These are phyloP conservation scores for Psephotus haematonotus DNA, from an alignment of 2,113 vertebrate genomes.

Conservation along the genomic window DNA sequence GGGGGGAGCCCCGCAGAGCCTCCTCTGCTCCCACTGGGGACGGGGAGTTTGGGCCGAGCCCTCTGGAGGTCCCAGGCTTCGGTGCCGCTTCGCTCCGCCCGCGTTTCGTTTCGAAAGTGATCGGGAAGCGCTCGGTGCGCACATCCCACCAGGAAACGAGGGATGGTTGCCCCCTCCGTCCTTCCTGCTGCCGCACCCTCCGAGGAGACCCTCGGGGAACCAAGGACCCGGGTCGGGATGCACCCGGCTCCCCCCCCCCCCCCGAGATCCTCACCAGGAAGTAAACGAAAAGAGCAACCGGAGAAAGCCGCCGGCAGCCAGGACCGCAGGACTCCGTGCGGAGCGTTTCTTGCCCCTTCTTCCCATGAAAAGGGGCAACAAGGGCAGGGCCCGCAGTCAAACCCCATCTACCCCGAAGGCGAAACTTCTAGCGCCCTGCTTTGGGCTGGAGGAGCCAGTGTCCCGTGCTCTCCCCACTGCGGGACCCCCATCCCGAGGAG, in stretches of 20 bases:
- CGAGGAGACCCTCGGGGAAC: neutral
- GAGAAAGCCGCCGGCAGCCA: neutral
- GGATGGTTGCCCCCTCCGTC: neutral
- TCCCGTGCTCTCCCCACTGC: accelerated
- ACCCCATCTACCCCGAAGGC: neutral
- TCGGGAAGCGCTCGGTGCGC: neutral
- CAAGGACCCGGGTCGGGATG: neutral
- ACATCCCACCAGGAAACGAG: neutral
- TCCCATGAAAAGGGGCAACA: neutral
- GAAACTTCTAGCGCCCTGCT: neutral
- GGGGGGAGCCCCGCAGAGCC: neutral
- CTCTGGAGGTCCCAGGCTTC: neutral
- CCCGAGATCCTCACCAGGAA: neutral
- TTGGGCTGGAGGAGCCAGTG: neutral
- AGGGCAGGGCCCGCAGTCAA: neutral
- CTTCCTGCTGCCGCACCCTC: neutral
- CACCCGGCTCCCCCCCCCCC: accelerated
- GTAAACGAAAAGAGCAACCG: neutral
- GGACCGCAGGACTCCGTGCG: accelerated
- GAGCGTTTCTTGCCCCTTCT: neutral
- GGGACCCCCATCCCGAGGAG: too few relatives aligned
- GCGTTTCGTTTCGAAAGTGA: neutral
- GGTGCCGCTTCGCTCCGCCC: neutral
- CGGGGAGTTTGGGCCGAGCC: neutral
- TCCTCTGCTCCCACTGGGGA: neutral